Evolutionary conservation across 2,113 vertebrate genomes (phyloP).

Genomic region (Osmerus eperlanus): DNA sequence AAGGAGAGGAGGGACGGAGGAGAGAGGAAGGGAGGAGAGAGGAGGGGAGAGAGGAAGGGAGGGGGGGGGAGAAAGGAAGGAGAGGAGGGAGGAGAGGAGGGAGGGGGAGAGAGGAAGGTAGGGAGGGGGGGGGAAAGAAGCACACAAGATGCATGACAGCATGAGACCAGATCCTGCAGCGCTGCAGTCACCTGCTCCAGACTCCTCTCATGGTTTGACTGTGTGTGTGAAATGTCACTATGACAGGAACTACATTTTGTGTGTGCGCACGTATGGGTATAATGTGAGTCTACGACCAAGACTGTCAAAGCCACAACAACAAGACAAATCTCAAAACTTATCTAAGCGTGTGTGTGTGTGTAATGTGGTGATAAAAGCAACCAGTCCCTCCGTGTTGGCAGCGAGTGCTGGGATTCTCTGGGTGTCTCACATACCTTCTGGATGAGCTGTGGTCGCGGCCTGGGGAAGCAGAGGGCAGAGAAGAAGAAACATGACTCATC

Average conservation of each 20-base stretch:
- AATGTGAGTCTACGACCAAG: too few relatives aligned
- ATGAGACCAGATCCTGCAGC: too few relatives aligned
- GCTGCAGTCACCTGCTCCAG: too few relatives aligned
- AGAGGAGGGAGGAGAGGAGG: neutral
- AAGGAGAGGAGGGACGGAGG: neutral
- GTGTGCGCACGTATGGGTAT: too few relatives aligned
- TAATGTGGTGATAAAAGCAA: too few relatives aligned
- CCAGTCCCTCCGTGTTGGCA: neutral
- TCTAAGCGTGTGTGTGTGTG: too few relatives aligned
- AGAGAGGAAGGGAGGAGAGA: neutral
- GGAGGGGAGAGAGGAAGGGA: neutral
- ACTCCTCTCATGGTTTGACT: too few relatives aligned
- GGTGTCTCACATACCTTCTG: conserved; percentile 69
- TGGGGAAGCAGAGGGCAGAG: conserved; percentile 40
- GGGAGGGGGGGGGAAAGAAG: neutral
- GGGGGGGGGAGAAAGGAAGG: neutral
- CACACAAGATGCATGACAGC: neutral
- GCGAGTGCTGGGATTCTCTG: conserved; percentile 21
- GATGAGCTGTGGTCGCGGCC: conserved; percentile 72
- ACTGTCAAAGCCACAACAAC: too few relatives aligned
- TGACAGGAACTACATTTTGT: too few relatives aligned
- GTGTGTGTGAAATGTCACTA: too few relatives aligned
- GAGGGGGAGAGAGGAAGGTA: too few relatives aligned
- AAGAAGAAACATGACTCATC: neutral
- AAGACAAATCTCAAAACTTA: too few relatives aligned